Percentiles rank a stretch among this genome's conserved stretches.
Conservation (phyloP, 2,888 invertebrate species). For the Lasioglossum zephyrum region DNA sequence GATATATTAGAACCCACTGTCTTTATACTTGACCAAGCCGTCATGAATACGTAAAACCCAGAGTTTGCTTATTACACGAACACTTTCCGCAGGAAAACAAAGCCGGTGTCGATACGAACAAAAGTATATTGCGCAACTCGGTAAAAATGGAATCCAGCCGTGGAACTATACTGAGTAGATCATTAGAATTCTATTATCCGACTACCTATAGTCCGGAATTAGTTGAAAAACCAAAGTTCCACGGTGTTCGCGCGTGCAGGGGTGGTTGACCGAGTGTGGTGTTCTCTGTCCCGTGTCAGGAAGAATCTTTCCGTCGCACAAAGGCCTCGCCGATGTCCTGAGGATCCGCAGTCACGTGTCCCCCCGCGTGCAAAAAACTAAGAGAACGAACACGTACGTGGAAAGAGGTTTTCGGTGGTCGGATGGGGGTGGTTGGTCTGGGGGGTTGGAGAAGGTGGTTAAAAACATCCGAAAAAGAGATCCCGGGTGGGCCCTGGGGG, state of each 20-base stretch:
- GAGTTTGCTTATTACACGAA: too few relatives aligned
- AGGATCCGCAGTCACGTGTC: conserved; percentile 71
- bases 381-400: conserved; percentile 64
- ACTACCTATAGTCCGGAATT: neutral
- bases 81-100: neutral
- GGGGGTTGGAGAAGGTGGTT: conserved; percentile 48
- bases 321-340: conserved; percentile 64
- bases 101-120: neutral
- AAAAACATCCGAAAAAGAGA: conserved; percentile 71
- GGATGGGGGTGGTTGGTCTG: conserved; percentile 43
- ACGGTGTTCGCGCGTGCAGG: neutral
- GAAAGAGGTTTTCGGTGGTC: conserved; percentile 48
- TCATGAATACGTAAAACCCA: too few relatives aligned
- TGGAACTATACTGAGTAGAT: neutral
- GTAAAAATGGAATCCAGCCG: neutral
- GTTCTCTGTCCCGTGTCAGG: conserved; percentile 34
- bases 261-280: conserved; percentile 39
- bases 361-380: conserved; percentile 64
- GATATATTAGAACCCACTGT: too few relatives aligned
- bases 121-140: neutral
- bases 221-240: neutral
- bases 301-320: conserved; percentile 58
- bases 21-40: too few relatives aligned
- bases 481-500: conserved; percentile 51
- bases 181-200: neutral